These are phyloP conservation scores for Eretmochelys imbricata DNA, from an alignment of 2,113 vertebrate genomes.

Conservation along the genomic window DNA sequence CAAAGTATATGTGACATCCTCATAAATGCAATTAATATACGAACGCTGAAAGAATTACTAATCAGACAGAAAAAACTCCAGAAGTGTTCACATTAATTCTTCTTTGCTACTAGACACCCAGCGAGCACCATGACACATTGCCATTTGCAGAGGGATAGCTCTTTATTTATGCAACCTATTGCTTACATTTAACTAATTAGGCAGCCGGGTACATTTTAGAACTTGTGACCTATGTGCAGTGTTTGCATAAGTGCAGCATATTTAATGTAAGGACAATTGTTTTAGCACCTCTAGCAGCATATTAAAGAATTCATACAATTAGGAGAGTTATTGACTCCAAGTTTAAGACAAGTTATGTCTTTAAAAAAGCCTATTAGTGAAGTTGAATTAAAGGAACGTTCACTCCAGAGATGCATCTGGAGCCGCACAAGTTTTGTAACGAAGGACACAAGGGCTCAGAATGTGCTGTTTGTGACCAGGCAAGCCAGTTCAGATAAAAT, in stretches of 20 bases:
- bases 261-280: conserved; percentile 59
- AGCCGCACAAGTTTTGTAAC: neutral
- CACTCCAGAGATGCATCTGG: neutral
- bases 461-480: conserved; percentile 7
- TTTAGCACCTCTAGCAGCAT: conserved; percentile 64
- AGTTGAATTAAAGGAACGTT: neutral
- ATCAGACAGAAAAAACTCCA: conserved; percentile 65
- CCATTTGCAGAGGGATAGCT: conserved; percentile 66
- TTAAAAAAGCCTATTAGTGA: neutral
- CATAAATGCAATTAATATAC: conserved; percentile 73
- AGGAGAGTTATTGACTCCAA: conserved; percentile 53
- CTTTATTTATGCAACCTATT: conserved; percentile 75
- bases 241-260: conserved; percentile 57
- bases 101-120: conserved; percentile 62
- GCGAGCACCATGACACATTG: conserved; percentile 59
- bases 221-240: conserved; percentile 52
- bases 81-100: conserved; percentile 75
- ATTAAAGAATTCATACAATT: conserved; percentile 54
- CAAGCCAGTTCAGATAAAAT: conserved; percentile 16
- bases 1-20: conserved; percentile 66
- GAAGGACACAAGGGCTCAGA: neutral
- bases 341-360: conserved; percentile 19
- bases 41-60: conserved; percentile 67
- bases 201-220: conserved; percentile 64
- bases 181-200: conserved; percentile 78